Percentiles rank a stretch among this genome's conserved stretches.
phyloP scores from a whole-genome alignment of 2,888 invertebrate genomes.

The Phlogophora meticulosa region DNA sequence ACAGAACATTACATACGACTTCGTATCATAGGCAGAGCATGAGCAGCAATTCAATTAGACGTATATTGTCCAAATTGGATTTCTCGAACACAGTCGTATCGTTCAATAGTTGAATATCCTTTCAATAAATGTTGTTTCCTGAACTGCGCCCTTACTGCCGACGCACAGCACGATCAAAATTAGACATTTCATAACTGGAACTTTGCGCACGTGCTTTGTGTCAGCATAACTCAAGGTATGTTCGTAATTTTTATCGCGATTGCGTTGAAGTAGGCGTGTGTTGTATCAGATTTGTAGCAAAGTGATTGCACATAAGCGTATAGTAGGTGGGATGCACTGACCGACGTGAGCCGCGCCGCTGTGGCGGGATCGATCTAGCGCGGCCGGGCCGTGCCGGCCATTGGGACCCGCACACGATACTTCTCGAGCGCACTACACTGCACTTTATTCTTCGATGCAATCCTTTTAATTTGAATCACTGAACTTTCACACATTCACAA shows the following conservation, averaged over 20 bases:
- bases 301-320: slow-evolving; percentile 57
- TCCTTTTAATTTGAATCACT: slow-evolving; percentile 57
- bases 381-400: slow-evolving; percentile 78
- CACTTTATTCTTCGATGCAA: slow-evolving; percentile 67
- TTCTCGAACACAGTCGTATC: slow-evolving; percentile 24
- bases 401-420: slow-evolving; percentile 67
- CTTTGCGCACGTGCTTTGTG: slow-evolving; percentile 42
- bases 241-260: slow-evolving; percentile 59
- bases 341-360: slow-evolving; percentile 77
- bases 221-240: slow-evolving; percentile 45
- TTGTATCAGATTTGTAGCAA: slow-evolving; percentile 41
- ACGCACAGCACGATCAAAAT: slow-evolving; percentile 53
- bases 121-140: slow-evolving; percentile 54
- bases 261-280: slow-evolving; percentile 34
- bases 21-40: slow-evolving; percentile 20
- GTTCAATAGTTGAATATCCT: slow-evolving; percentile 61
- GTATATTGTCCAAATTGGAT: slow-evolving; percentile 42
- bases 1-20: slow-evolving; percentile 23
- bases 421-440: slow-evolving; percentile 71
- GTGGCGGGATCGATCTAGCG: slow-evolving; percentile 86
- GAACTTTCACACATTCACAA: slow-evolving; percentile 56
- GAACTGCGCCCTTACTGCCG: slow-evolving; percentile 37
- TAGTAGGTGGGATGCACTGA: slow-evolving; percentile 75
- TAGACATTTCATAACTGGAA: slow-evolving; percentile 59
- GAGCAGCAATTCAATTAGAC: slow-evolving; percentile 30